Evolutionary conservation across 2,113 vertebrate species (phyloP).

Genomic region (Lepus timidus): DNA sequence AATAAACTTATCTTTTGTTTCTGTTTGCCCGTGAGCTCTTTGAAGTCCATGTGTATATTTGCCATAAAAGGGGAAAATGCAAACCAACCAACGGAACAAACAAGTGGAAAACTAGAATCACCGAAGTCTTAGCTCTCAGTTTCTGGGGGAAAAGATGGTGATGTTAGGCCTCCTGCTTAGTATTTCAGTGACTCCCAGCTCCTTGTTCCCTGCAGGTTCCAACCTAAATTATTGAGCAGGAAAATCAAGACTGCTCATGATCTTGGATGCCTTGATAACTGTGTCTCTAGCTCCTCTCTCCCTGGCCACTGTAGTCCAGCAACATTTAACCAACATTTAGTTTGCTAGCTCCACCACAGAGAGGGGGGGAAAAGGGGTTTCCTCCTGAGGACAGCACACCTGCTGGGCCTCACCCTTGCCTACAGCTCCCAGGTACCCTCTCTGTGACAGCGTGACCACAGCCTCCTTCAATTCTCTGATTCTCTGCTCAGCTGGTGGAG

Average conservation of each 20-base stretch:
- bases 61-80: background rate
- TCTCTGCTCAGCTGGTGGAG: background rate
- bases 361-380: no score
- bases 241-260: slow-evolving; percentile 46
- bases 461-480: background rate
- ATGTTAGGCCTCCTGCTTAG: slow-evolving; percentile 56
- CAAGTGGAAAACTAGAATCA: background rate
- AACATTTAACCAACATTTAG: background rate
- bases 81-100: no score
- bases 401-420: rapidly evolving
- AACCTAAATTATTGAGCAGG: slow-evolving; percentile 69
- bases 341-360: background rate
- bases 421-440: no score
- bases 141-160: slow-evolving; percentile 33
- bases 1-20: no score
- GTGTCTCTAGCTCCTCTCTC: background rate
- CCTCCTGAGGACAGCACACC: no score
- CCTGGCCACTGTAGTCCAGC: background rate
- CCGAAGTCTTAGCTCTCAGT: background rate
- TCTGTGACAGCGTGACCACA: background rate
- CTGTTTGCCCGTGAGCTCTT: no score
- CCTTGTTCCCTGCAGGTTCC: slow-evolving; percentile 64
- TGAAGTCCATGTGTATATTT: background rate
- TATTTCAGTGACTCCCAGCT: slow-evolving; percentile 64
- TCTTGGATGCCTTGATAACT: background rate